A percentile compares a stretch with the other conserved stretches of the same genome.
phyloP scores from a whole-genome alignment of 2,797 vertebrate genomes.

The Alauda arvensis region DNA sequence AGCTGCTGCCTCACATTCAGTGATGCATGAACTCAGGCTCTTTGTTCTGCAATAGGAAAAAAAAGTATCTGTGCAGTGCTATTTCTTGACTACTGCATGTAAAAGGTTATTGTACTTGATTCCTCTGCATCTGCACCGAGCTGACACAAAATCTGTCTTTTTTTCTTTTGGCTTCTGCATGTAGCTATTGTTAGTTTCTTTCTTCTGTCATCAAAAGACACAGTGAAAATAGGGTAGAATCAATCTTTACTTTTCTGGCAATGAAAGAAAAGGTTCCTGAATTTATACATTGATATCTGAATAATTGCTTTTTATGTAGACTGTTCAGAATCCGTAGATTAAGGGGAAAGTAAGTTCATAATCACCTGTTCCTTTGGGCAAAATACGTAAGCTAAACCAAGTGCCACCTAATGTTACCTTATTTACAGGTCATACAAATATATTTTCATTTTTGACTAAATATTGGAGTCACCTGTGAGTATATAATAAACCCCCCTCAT shows the following conservation, averaged over 20 bases:
- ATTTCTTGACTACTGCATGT: background rate
- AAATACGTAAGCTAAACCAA: slow-evolving; percentile 62
- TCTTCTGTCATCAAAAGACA: background rate
- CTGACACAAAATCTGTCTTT: slow-evolving; percentile 32
- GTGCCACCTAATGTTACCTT: slow-evolving; percentile 55
- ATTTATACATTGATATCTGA: slow-evolving; percentile 48
- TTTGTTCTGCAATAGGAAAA: slow-evolving; percentile 1
- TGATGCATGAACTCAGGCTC: slow-evolving; percentile 10
- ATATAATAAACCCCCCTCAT: slow-evolving; percentile 42
- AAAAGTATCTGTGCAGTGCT: background rate
- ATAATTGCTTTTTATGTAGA: slow-evolving; percentile 44
- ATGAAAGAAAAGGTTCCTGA: slow-evolving; percentile 56
- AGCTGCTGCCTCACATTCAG: slow-evolving; percentile 33
- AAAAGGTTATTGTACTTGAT: slow-evolving; percentile 49
- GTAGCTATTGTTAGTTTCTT: slow-evolving; percentile 12
- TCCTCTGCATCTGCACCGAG: slow-evolving; percentile 39
- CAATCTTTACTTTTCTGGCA: slow-evolving; percentile 34
- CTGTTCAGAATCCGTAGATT: slow-evolving; percentile 43
- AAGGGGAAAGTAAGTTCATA: slow-evolving; percentile 60
- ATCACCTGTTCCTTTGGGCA: slow-evolving; percentile 63
- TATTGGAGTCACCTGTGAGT: slow-evolving; percentile 39
- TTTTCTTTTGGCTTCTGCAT: background rate
- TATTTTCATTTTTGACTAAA: slow-evolving; percentile 49
- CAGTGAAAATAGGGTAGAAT: slow-evolving; percentile 33
- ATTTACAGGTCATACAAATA: slow-evolving; percentile 54